Evolutionary conservation across 2,888 invertebrate species (phyloP).

Genomic region (Hylaea fasciaria): DNA sequence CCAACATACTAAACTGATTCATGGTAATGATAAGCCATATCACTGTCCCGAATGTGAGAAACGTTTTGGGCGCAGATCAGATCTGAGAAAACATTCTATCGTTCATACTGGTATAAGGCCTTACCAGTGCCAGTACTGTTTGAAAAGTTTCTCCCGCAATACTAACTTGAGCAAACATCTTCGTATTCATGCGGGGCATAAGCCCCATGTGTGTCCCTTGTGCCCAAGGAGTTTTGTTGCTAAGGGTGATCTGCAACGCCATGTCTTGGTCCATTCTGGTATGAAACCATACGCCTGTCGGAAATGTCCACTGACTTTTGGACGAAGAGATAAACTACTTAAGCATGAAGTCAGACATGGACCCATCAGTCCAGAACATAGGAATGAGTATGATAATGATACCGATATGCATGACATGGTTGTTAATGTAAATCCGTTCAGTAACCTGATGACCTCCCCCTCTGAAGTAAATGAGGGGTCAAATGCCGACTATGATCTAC

Average conservation of each 20-base stretch:
- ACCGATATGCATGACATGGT: conserved; percentile 83
- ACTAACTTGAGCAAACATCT: conserved; percentile 91
- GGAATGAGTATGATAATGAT: conserved; percentile 62
- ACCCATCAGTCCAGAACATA: conserved; percentile 62
- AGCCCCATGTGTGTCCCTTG: conserved; percentile 89
- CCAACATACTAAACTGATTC: conserved; percentile 87
- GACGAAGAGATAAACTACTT: conserved; percentile 87
- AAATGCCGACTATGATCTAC: conserved; percentile 73
- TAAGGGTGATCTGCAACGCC: conserved; percentile 87
- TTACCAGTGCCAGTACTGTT: conserved; percentile 89
- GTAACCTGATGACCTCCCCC: conserved; percentile 77
- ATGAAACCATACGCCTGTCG: conserved; percentile 87
- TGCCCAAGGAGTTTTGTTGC: conserved; percentile 90
- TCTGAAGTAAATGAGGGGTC: conserved; percentile 60
- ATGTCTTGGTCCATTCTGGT: conserved; percentile 88
- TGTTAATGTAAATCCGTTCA: conserved; percentile 86
- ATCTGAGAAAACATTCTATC: conserved; percentile 89
- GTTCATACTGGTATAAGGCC: conserved; percentile 91
- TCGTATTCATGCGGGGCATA: conserved; percentile 88
- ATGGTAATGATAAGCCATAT: conserved; percentile 89
- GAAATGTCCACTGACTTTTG: conserved; percentile 88
- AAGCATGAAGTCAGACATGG: conserved; percentile 88
- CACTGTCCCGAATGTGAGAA: conserved; percentile 89
- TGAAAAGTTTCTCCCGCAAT: conserved; percentile 90
- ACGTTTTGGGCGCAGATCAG: conserved; percentile 88